Evolutionary conservation across 37 sponge, comb jelly and placozoan species (phyloP).

Genomic region (Petrosia ficiformis): DNA sequence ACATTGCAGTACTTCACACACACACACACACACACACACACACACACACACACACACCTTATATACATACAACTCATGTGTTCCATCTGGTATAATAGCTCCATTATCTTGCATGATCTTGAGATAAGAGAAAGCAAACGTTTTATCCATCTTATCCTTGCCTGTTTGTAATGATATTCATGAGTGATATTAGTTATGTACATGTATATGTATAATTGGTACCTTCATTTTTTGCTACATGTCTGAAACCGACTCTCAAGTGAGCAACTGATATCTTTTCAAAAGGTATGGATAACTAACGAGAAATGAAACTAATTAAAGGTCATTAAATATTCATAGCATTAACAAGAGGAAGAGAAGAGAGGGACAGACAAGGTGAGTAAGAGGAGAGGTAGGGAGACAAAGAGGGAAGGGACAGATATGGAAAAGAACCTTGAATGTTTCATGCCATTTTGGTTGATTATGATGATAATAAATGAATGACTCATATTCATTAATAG

Average conservation of each 20-base stretch:
- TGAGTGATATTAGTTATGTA: neutral
- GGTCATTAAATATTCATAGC: neutral
- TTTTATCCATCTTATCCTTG: constrained; percentile 67
- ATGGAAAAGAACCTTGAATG: constrained; percentile 63
- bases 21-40: neutral
- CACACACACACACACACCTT: too few relatives aligned
- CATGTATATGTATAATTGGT: neutral
- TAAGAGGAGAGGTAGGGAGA: too few relatives aligned
- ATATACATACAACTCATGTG: constrained; percentile 66
- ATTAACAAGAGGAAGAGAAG: too few relatives aligned
- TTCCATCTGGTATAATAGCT: constrained; percentile 66
- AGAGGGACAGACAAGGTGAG: too few relatives aligned
- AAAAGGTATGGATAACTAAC: constrained; percentile 49
- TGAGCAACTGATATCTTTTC: constrained; percentile 52
- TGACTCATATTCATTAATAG: constrained; percentile 48
- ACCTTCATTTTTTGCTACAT: constrained; percentile 74
- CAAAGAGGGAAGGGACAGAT: too few relatives aligned
- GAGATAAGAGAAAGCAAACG: constrained; percentile 72
- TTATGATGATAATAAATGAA: constrained; percentile 84
- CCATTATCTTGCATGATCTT: constrained; percentile 72
- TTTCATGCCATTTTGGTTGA: constrained; percentile 72
- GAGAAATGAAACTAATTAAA: neutral
- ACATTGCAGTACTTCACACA: neutral
- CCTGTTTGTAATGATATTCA: constrained; percentile 3
- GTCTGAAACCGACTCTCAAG: constrained; percentile 69